Conservation (phyloP, 2,113 vertebrate genomes). For the pig (Sus scrofa) region T2T-Sscrofa CM000827.6:60528501-60529000, state of each 20-base stretch:
- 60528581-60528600: constrained; percentile 1
- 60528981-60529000: not conserved
- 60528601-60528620: constrained; percentile 6
- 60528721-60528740: no score
- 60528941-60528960: constrained; percentile 10
- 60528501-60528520: constrained; percentile 20
- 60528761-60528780: no score
- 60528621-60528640: not conserved
- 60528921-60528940: not conserved
- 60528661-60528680: not conserved
- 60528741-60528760: no score
- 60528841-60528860: no score
- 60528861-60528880: no score
- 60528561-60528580: constrained; percentile 31
- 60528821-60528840: no score
- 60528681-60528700: no score
- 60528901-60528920: not conserved
- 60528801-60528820: no score
- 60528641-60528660: not conserved
- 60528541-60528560: not conserved
- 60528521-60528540: not conserved
- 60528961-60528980: not conserved
- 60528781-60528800: no score
- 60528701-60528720: no score
- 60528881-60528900: not conserved